These are phyloP conservation scores for Drosophila mimetica DNA, from an alignment of 2,888 invertebrate species.

Conservation along the genomic window DNA sequence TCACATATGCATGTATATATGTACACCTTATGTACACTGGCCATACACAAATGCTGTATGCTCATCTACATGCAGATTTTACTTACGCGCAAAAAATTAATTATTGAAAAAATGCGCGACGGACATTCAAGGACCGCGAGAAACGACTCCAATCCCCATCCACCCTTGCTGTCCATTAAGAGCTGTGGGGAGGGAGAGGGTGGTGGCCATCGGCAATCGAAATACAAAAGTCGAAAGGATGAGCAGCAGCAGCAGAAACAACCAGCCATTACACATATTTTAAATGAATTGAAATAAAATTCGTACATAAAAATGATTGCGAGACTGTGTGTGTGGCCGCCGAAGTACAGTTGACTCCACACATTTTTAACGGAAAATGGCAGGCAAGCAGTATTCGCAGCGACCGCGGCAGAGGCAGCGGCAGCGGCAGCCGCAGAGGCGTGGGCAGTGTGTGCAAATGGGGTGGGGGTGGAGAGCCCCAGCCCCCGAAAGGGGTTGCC, in stretches of 20 bases:
- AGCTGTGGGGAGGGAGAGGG: conserved; percentile 8
- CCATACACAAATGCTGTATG: conserved; percentile 5
- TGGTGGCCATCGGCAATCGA: conserved; percentile 65
- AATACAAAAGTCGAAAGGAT: conserved; percentile 71
- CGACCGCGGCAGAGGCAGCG: conserved; percentile 20
- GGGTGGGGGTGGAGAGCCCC: conserved; percentile 23
- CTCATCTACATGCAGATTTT: conserved; percentile 76
- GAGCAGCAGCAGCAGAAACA: conserved; percentile 32
- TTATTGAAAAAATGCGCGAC: conserved; percentile 75
- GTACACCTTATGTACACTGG: conserved; percentile 5
- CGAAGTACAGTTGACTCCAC: conserved; percentile 81
- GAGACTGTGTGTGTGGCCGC: conserved; percentile 49
- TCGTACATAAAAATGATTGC: conserved; percentile 72
- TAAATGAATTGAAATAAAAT: conserved; percentile 80
- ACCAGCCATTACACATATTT: conserved; percentile 71
- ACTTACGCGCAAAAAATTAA: conserved; percentile 80
- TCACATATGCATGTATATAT: background rate
- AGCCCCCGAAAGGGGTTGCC: conserved; percentile 26
- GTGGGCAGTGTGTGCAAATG: conserved; percentile 17
- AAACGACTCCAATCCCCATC: conserved; percentile 10
- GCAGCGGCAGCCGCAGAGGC: conserved; percentile 16
- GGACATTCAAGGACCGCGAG: conserved; percentile 36
- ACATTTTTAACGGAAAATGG: conserved; percentile 72
- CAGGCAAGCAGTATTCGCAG: conserved; percentile 46
- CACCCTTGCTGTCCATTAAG: conserved; percentile 28